Percentiles rank a stretch among this genome's conserved stretches.
phyloP scores from a whole-genome alignment of 2,797 vertebrate genomes.

The Melanotaenia boesemani region DNA sequence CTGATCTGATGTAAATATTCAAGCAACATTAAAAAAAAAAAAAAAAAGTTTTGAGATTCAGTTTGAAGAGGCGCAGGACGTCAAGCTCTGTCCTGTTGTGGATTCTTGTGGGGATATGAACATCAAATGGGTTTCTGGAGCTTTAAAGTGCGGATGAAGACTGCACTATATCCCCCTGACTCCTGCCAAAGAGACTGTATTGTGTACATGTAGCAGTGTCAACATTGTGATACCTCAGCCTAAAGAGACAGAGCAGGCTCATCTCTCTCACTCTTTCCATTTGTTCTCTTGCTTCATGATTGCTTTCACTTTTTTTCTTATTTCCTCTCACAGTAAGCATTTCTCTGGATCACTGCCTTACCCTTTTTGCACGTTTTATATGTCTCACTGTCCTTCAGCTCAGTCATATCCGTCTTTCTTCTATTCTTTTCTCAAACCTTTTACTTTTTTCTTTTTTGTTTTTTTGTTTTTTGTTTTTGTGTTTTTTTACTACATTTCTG shows the following conservation, averaged over 20 bases:
- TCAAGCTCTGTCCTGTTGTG: slow-evolving; percentile 55
- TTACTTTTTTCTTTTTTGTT: no score
- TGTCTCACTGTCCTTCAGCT: slow-evolving; percentile 6
- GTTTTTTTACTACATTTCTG: slow-evolving; percentile 1
- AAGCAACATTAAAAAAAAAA: slow-evolving; percentile 1
- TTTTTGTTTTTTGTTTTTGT: no score
- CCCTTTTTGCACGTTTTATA: slow-evolving; percentile 24
- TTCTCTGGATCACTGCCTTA: slow-evolving; percentile 14
- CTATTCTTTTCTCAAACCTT: background rate
- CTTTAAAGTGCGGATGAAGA: slow-evolving; percentile 64
- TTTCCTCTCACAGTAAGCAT: slow-evolving; percentile 6
- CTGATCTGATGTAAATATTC: slow-evolving; percentile 53
- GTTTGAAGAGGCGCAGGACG: slow-evolving; percentile 63
- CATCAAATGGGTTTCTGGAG: slow-evolving; percentile 61
- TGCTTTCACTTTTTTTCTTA: slow-evolving; percentile 3
- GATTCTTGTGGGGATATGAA: slow-evolving; percentile 46
- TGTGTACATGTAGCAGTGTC: slow-evolving; percentile 48
- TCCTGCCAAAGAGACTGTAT: slow-evolving; percentile 51
- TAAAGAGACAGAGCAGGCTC: slow-evolving; percentile 36
- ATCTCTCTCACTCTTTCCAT: slow-evolving; percentile 6
- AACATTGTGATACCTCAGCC: slow-evolving; percentile 52
- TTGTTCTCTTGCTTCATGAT: slow-evolving; percentile 7
- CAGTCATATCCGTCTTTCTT: background rate
- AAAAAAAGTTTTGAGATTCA: slow-evolving; percentile 52
- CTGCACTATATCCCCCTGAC: slow-evolving; percentile 45